phyloP scores from a whole-genome alignment of 2,113 vertebrate species.

The Pungitius pungitius region DNA sequence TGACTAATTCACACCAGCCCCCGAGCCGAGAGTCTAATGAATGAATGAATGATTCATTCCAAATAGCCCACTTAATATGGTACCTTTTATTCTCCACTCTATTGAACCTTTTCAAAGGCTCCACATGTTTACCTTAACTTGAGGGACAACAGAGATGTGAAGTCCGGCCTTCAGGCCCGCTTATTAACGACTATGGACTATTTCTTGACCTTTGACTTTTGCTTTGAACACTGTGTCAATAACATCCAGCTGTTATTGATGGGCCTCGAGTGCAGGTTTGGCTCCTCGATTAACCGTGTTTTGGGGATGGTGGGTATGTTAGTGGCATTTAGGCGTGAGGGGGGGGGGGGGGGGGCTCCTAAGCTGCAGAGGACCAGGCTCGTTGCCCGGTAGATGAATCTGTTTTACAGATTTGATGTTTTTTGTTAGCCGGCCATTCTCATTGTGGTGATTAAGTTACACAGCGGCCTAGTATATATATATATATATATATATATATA shows the following conservation, averaged over 20 bases:
- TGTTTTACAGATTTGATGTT: conserved; percentile 10
- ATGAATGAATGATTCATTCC: conserved; percentile 64
- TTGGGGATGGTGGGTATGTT: conserved; percentile 24
- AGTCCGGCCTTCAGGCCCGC: conserved; percentile 46
- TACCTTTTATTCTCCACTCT: conserved; percentile 47
- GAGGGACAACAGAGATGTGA: conserved; percentile 42
- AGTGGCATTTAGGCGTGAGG: not conserved
- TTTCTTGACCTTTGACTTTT: conserved; percentile 49
- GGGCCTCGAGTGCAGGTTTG: conserved; percentile 13
- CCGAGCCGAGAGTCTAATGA: conserved; percentile 31
- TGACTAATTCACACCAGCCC: conserved; percentile 22
- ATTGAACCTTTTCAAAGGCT: conserved; percentile 52
- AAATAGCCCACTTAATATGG: conserved; percentile 35
- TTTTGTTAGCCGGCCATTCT: not conserved
- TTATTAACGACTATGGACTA: conserved; percentile 43
- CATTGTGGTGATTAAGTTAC: not conserved
- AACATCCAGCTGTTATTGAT: conserved; percentile 46
- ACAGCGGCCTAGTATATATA: not conserved
- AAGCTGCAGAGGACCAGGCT: not conserved
- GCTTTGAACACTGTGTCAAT: conserved; percentile 54
- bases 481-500: no score
- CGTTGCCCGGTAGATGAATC: conserved; percentile 1
- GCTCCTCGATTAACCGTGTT: conserved; percentile 3
- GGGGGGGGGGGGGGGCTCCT: no score
- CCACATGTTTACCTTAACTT: conserved; percentile 53